Conservation (phyloP, 2,888 invertebrate genomes). For the Ichneumoninae sp. region DNA sequence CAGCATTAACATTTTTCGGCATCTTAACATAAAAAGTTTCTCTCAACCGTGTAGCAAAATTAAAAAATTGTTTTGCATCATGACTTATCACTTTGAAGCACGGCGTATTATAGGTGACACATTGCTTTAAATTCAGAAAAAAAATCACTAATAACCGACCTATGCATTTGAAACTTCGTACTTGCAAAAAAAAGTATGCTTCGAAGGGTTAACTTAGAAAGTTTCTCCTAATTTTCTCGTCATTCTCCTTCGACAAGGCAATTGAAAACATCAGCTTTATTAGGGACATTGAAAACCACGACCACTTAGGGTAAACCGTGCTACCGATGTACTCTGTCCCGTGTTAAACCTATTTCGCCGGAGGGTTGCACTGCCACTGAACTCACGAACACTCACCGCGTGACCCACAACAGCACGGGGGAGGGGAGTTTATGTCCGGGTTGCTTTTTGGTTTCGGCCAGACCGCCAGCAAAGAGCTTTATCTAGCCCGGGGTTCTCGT, state of each 20-base stretch:
- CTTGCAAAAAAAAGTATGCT: no score
- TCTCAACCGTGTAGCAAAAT: no score
- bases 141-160: no score
- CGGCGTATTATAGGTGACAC: no score
- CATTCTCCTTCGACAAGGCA: neutral
- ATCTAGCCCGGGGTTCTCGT: slow-evolving; percentile 30
- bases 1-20: no score
- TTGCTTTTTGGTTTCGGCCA: slow-evolving; percentile 55
- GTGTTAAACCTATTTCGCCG: slow-evolving; percentile 33
- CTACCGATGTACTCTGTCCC: slow-evolving; percentile 11
- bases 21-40: no score
- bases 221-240: neutral
- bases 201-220: no score
- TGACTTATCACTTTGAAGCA: no score
- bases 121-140: no score
- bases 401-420: slow-evolving; percentile 13
- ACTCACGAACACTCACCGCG: slow-evolving; percentile 40
- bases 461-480: slow-evolving; percentile 28
- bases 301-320: slow-evolving; percentile 14
- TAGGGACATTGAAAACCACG: slow-evolving; percentile 34
- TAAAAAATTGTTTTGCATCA: no score
- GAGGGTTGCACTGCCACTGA: slow-evolving; percentile 14
- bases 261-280: slow-evolving; percentile 24
- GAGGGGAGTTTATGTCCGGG: neutral
- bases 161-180: no score